Conservation (phyloP, 1,140 invertebrate species). For the Lordiphosa stackelbergi region DNA sequence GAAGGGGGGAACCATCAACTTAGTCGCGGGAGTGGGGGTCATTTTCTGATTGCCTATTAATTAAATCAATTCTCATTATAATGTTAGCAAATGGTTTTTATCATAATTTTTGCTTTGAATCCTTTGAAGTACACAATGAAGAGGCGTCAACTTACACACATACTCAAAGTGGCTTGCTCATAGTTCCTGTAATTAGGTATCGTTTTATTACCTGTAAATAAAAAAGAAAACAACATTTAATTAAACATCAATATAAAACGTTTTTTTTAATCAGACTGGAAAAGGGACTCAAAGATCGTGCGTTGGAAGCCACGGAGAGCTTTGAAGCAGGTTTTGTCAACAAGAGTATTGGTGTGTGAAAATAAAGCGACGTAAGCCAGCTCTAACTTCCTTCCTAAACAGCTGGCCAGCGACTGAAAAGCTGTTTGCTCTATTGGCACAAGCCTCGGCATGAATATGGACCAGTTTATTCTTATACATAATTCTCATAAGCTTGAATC, state of each 20-base stretch:
- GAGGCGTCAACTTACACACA: constrained; percentile 14
- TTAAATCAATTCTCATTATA: constrained; percentile 25
- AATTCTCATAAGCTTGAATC: too few relatives aligned
- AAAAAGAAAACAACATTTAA: background rate
- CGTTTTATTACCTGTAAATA: constrained; percentile 57
- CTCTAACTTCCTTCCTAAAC: too few relatives aligned
- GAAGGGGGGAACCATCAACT: background rate
- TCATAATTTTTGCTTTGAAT: constrained; percentile 2
- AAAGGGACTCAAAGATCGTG: too few relatives aligned
- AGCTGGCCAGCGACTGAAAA: too few relatives aligned
- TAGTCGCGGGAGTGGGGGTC: background rate
- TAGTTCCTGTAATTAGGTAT: background rate
- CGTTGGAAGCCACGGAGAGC: too few relatives aligned
- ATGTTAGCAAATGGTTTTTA: constrained; percentile 6
- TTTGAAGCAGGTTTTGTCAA: too few relatives aligned
- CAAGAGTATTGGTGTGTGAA: too few relatives aligned
- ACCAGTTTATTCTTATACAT: too few relatives aligned
- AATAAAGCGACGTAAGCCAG: too few relatives aligned
- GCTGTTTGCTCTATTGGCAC: too few relatives aligned
- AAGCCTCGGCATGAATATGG: too few relatives aligned
- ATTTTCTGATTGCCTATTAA: constrained; percentile 56
- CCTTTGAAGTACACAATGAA: constrained; percentile 16
- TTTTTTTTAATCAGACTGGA: background rate
- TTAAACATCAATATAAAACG: background rate
- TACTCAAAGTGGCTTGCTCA: constrained; percentile 1